Evolutionary conservation across 37 sponge, comb jelly and placozoan genomes (phyloP).

Genomic region (Oopsacas minuta): DNA sequence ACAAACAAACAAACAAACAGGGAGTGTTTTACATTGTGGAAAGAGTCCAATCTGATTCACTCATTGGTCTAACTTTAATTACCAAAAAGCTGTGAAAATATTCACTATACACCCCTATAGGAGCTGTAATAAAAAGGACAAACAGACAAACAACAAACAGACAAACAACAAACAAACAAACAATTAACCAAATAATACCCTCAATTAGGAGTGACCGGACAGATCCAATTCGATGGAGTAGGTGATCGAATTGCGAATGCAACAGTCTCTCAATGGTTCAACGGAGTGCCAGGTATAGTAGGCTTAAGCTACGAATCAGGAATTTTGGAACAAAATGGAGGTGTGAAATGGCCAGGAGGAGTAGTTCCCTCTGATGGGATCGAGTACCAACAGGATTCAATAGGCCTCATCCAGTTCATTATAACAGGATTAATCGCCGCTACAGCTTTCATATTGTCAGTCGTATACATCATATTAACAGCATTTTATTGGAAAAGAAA

Average conservation of each 20-base stretch:
- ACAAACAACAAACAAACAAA: neutral
- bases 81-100: too few species aligned
- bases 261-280: constrained; percentile 12
- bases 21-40: too few species aligned
- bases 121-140: too few species aligned
- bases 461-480: neutral
- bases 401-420: neutral
- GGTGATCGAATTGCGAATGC: neutral
- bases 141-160: too few species aligned
- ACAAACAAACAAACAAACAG: neutral
- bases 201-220: neutral
- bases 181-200: too few species aligned
- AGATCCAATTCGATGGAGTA: neutral
- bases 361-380: neutral
- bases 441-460: neutral
- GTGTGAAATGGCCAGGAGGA: neutral
- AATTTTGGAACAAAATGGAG: neutral
- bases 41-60: too few species aligned
- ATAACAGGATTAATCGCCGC: neutral
- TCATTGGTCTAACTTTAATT: too few species aligned
- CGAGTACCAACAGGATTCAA: neutral
- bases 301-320: neutral
- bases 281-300: neutral
- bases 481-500: neutral
- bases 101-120: too few species aligned